Evolutionary conservation across 2,888 invertebrate genomes (phyloP).

Genomic region (Caenorhabditis sp.): DNA sequence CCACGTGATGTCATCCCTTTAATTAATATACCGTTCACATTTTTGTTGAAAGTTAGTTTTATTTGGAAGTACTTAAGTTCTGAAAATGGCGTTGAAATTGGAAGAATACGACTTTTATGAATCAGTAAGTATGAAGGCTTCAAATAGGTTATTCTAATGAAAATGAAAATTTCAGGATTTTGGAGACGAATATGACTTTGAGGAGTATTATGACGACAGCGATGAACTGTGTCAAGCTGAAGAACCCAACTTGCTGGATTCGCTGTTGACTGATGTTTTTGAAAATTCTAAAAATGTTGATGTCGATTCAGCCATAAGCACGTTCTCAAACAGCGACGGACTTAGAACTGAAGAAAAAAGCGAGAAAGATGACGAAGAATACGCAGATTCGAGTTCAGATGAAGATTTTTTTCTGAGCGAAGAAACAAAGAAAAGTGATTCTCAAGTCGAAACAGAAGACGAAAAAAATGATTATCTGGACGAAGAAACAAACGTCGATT

Average conservation of each 20-base stretch:
- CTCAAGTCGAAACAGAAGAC: slow-evolving; percentile 8
- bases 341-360: neutral
- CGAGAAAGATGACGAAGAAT: slow-evolving; percentile 4
- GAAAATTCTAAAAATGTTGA: neutral
- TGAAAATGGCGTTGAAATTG: slow-evolving; percentile 8
- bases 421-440: too few species aligned
- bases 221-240: too few species aligned
- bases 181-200: too few species aligned
- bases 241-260: slow-evolving; percentile 1
- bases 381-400: too few species aligned
- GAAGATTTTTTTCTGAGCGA: too few species aligned
- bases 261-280: slow-evolving; percentile 7
- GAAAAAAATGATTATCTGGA: slow-evolving; percentile 3
- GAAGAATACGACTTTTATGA: slow-evolving; percentile 21
- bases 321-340: neutral
- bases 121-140: slow-evolving; percentile 10
- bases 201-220: too few species aligned
- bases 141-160: too few species aligned
- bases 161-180: slow-evolving; percentile 8
- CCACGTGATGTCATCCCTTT: too few species aligned
- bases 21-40: too few species aligned
- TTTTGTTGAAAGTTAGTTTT: too few species aligned
- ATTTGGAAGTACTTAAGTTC: neutral
- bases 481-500: slow-evolving; percentile 2
- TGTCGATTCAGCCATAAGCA: neutral